phyloP scores from a whole-genome alignment of 1,140 invertebrate species.

The Nautilus pompilius region DNA sequence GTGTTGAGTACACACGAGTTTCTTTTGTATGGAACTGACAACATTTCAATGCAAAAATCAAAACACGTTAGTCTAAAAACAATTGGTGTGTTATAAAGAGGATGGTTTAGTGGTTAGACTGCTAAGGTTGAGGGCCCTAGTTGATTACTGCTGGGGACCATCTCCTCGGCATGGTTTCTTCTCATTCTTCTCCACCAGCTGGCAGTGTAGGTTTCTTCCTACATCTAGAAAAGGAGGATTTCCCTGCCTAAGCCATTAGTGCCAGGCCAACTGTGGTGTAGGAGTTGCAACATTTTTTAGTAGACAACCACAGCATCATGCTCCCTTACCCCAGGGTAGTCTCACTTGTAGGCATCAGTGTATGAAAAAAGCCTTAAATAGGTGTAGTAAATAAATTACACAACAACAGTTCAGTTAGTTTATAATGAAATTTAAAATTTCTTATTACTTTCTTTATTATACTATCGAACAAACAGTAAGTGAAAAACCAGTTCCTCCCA shows the following conservation, averaged over 20 bases:
- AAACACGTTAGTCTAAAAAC: too few species aligned
- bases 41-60: too few species aligned
- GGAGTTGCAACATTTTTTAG: neutral
- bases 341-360: neutral
- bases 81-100: too few species aligned
- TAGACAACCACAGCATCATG: neutral
- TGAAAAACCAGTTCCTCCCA: neutral
- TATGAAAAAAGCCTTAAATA: neutral
- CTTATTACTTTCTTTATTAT: neutral
- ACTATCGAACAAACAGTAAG: neutral
- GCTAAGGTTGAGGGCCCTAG: too few species aligned
- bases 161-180: too few species aligned
- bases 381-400: neutral
- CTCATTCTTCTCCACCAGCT: too few species aligned
- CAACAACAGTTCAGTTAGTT: constrained; percentile 1
- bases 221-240: too few species aligned
- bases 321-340: neutral
- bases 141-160: too few species aligned
- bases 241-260: neutral
- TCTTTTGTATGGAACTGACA: too few species aligned
- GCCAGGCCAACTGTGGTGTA: neutral
- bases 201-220: too few species aligned
- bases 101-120: too few species aligned
- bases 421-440: neutral
- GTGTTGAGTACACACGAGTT: too few species aligned